Evolutionary conservation across 1,140 invertebrate species (phyloP), one percentile per base, ranked within the genome.

Genomic region (Homalodisca vitripennis): DNA sequence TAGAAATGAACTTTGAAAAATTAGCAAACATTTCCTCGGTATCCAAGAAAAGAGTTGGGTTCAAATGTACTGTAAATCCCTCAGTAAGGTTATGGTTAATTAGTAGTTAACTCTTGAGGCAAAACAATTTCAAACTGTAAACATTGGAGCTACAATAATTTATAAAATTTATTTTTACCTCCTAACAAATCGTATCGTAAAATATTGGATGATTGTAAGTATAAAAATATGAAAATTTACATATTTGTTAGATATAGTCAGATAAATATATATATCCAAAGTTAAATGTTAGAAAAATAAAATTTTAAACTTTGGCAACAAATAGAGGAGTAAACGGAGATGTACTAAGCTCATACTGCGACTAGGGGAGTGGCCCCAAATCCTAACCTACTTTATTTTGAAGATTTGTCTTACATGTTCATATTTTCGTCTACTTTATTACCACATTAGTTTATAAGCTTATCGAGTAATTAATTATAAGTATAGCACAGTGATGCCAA

Each of bases 201-300:
- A 60, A 27, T 60, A 26, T n/a, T 27, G 55, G 24, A 26, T 24
- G 48, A 24, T 29, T 13, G 14, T 3, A 27, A 27, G 26, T 60
- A 60, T 27, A 60, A 60, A 60, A 27, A 60, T 60, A 27, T 27
- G 26, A 60, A 60, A 27, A 10, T 51, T 10, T 22, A n/a, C n/a
- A 29, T 60, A 22, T 10, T 10, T 27, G 55, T 26, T 24, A 22
- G 22, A 53, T 53, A 24, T 53, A 53, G 22, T 41, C 48, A 60
- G 55, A 27, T 60, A 30, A 60, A 60, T 60, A 41, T 41, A n/a
- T n/a, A n/a, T 60, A 60, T 60, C 55, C 14, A 60, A 60, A 60
- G 55, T 26, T 60, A 60, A 60, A 60, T 29, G 26, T 26, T 60
- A 60, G 55, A 60, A 60, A 60, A 60, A 60, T 60, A 60, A 60